Evolutionary conservation across 2,888 invertebrate species (phyloP).

Genomic region (Stramonita haemastoma): DNA sequence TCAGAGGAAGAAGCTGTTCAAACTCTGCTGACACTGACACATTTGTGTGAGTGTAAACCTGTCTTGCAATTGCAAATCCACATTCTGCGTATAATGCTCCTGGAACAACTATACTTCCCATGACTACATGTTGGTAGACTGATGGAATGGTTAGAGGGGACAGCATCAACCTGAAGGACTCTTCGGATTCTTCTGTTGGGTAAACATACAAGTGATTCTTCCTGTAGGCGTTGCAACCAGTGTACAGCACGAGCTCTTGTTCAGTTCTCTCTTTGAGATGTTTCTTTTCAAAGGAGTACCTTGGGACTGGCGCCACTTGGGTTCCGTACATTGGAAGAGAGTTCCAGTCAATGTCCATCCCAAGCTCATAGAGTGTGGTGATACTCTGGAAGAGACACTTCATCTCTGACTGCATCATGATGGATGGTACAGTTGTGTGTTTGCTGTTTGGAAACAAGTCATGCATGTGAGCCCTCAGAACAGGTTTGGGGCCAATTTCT

Average conservation of each 20-base stretch:
- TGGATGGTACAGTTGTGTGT: conserved; percentile 43
- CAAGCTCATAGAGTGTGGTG: conserved; percentile 47
- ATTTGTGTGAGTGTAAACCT: neutral
- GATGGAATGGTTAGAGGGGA: conserved; percentile 40
- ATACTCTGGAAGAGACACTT: conserved; percentile 46
- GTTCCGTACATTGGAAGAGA: conserved; percentile 40
- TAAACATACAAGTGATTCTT: conserved; percentile 43
- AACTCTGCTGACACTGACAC: conserved; percentile 41
- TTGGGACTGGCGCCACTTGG: conserved; percentile 51
- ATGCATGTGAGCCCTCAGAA: conserved; percentile 53
- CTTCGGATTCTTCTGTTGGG: conserved; percentile 34
- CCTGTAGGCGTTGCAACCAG: conserved; percentile 38
- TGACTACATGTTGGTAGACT: conserved; percentile 57
- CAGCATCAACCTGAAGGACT: conserved; percentile 32
- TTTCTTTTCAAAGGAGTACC: conserved; percentile 52
- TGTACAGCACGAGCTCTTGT: conserved; percentile 29
- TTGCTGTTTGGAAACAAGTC: conserved; percentile 51
- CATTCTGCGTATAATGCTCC: conserved; percentile 59
- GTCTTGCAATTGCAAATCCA: conserved; percentile 53
- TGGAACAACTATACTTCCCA: conserved; percentile 53
- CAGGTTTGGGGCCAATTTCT: conserved; percentile 68
- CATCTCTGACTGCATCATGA: conserved; percentile 48
- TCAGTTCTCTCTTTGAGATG: conserved; percentile 18
- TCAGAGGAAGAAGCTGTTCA: conserved; percentile 36
- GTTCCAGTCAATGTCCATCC: conserved; percentile 48